phyloP scores from a whole-genome alignment of 1,140 invertebrate species.

The Gryon sp. region DNA sequence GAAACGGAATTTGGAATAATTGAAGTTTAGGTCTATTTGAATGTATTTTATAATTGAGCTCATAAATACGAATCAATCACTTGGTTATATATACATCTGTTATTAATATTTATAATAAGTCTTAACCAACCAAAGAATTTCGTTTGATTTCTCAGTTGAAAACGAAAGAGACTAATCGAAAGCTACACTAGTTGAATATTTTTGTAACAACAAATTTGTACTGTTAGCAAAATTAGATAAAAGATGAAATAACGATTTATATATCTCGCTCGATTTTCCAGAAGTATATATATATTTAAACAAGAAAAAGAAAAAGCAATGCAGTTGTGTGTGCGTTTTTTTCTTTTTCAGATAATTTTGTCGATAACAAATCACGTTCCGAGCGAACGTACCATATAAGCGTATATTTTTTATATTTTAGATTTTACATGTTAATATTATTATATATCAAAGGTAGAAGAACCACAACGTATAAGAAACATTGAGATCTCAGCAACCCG shows the following conservation, averaged over 20 bases:
- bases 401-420: too few species aligned
- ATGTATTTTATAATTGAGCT: conserved; percentile 17
- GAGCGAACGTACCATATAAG: too few species aligned
- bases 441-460: too few species aligned
- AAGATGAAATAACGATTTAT: neutral
- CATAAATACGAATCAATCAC: conserved; percentile 62
- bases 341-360: too few species aligned
- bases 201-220: conserved; percentile 4
- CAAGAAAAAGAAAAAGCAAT: conserved; percentile 7
- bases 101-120: conserved; percentile 68
- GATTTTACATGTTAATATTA: too few species aligned
- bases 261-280: too few species aligned
- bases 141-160: conserved; percentile 25
- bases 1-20: too few species aligned
- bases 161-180: conserved; percentile 11
- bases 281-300: neutral
- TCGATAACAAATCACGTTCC: too few species aligned
- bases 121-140: conserved; percentile 70
- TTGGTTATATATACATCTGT: conserved; percentile 46
- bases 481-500: too few species aligned
- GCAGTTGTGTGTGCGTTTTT: too few species aligned
- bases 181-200: conserved; percentile 20
- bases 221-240: conserved; percentile 1
- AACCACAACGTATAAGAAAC: too few species aligned
- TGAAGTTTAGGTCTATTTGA: too few species aligned